Evolutionary conservation across 37 sponge, comb jelly and placozoan species (phyloP), one percentile per base, ranked within the genome.

Genomic region (Tethya wilhelma): DNA sequence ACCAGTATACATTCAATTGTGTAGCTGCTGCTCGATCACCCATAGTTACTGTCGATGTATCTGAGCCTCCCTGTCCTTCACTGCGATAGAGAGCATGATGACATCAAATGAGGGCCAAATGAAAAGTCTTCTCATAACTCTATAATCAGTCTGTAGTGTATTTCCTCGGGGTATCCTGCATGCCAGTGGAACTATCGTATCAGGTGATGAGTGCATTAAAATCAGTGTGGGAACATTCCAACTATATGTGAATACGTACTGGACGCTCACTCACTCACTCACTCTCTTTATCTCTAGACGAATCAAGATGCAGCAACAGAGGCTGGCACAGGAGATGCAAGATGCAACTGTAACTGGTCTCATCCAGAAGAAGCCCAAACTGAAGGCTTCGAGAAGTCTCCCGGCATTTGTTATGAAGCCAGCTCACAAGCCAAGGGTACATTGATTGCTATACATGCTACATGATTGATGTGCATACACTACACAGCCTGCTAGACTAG

Each of bases 391-490:
- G n/a, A 75, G 97, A 22, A 90, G 91, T 53, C 81, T 93, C 14
- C 97, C 97, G 19, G 86, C 94, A n/a, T 73, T 96, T 34, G 94
- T 91, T 12, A 80, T 96, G 45, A 93, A 91, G 77, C 88, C 88
- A 23, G 77, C 89, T 30, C 79, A 77, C 0, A 96, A 88, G 56
- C 38, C 65, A 38, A 71, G 90, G 45, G 90, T 90, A 60, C 28
- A n/a, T 25, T 60, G 28, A 60, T 60, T n/a, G 14, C 9, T 19
- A 19, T 49, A 49, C 53, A 14, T 49, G 53, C 14, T 49, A 9
- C 53, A 49, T 49, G 9, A 49, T 49, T 19, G 9, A 14, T 14
- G 14, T 49, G 53, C 14, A 49, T 49, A 14, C 14, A n/a, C n/a
- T n/a, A 49, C 11, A 49, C 55, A 49, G 55, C 17, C 55, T 49